These are phyloP conservation scores for Lepus americanus DNA, from an alignment of 2,113 vertebrate species.

Conservation along the genomic window DNA sequence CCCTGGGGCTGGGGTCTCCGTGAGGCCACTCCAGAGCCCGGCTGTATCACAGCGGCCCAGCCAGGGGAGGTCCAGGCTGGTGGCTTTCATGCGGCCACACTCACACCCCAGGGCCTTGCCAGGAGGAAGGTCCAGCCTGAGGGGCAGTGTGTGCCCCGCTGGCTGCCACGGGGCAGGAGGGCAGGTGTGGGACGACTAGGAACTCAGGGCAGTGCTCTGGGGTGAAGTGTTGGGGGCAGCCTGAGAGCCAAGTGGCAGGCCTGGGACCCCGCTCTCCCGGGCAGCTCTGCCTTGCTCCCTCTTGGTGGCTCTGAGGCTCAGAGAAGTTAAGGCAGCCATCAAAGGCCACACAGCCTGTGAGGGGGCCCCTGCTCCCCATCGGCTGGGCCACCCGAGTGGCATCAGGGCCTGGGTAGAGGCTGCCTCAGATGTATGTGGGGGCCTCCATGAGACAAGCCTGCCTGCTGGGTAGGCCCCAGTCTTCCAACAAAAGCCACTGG, in stretches of 20 bases:
- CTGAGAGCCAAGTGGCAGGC: not conserved
- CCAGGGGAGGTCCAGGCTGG: not conserved
- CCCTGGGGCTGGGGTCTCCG: not conserved
- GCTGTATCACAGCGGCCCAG: too few relatives aligned
- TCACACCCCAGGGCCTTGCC: too few relatives aligned
- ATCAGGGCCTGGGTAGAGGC: not conserved
- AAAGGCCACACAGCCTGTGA: not conserved
- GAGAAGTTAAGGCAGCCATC: not conserved
- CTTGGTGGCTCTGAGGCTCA: not conserved
- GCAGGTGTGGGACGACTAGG: too few relatives aligned
- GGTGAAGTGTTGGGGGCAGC: too few relatives aligned
- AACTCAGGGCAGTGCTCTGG: too few relatives aligned
- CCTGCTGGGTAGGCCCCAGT: rapidly evolving
- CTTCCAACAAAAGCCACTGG: not conserved
- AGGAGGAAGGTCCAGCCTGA: too few relatives aligned
- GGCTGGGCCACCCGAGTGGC: not conserved
- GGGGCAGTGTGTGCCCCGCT: too few relatives aligned
- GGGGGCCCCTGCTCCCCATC: not conserved
- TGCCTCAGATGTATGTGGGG: rapidly evolving
- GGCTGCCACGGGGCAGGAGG: too few relatives aligned
- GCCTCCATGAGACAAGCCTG: not conserved
- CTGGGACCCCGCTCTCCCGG: rapidly evolving
- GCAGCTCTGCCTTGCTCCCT: not conserved
- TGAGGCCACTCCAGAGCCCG: not conserved
- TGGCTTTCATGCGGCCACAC: not conserved